Conservation (phyloP, 2,888 invertebrate genomes). For the Epirrhoe tristata region DNA sequence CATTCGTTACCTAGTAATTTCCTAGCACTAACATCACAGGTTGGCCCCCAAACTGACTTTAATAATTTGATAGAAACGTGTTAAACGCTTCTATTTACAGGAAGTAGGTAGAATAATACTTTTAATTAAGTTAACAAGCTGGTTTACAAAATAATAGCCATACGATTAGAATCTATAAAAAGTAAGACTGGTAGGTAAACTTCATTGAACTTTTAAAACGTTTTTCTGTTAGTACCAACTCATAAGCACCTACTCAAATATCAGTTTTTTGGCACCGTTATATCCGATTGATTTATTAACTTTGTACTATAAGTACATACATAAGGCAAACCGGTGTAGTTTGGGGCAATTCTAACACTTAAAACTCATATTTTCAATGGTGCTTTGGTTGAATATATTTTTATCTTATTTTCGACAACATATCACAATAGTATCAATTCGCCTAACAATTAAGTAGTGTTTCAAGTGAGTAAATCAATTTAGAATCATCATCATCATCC, state of each 20-base stretch:
- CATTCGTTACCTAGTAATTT: conserved; percentile 47
- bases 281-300: not conserved
- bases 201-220: too few species aligned
- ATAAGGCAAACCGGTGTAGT: not conserved
- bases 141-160: not conserved
- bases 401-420: not conserved
- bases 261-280: not conserved
- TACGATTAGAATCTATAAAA: not conserved
- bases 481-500: not conserved
- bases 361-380: not conserved
- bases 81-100: conserved; percentile 4
- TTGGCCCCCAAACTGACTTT: conserved; percentile 48
- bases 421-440: not conserved
- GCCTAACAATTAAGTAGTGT: not conserved
- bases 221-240: too few species aligned
- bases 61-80: not conserved
- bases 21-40: conserved; percentile 66
- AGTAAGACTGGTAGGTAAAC: not conserved
- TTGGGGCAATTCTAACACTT: not conserved
- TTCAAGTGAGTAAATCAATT: not conserved
- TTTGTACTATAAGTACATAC: not conserved
- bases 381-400: not conserved
- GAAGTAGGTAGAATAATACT: conserved; percentile 14
- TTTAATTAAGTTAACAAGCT: not conserved
- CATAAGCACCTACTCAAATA: too few species aligned